Evolutionary conservation across 2,113 vertebrate genomes (phyloP).

Genomic region (Tiliqua scincoides): DNA sequence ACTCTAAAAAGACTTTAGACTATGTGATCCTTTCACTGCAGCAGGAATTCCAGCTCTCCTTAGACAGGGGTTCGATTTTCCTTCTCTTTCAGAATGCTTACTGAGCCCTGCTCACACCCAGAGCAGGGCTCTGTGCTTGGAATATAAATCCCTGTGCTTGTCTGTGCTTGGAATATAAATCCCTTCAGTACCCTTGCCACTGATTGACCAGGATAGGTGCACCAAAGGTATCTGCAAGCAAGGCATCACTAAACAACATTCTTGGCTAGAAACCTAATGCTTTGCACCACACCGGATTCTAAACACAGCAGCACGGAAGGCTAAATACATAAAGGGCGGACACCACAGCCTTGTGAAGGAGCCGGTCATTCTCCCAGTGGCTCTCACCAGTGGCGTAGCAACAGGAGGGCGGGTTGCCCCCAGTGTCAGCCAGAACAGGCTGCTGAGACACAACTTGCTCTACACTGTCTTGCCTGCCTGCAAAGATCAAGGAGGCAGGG

Average conservation of each 20-base stretch:
- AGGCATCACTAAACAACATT: not conserved
- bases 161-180: slow-evolving; percentile 56
- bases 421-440: no score
- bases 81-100: slow-evolving; percentile 53
- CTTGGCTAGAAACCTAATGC: not conserved
- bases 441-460: no score
- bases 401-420: no score
- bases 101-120: slow-evolving; percentile 36
- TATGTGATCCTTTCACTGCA: slow-evolving; percentile 23
- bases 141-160: slow-evolving; percentile 46
- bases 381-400: no score
- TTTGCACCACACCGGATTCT: not conserved
- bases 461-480: no score
- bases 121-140: slow-evolving; percentile 50
- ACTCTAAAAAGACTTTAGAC: not conserved
- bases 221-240: slow-evolving; percentile 13
- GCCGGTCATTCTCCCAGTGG: no score
- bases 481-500: no score
- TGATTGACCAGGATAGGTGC: not conserved
- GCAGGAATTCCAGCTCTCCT: slow-evolving; percentile 10
- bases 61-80: slow-evolving; percentile 9
- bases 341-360: no score
- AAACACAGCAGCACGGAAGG: not conserved
- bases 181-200: not conserved
- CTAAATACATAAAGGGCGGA: not conserved